Evolutionary conservation across 1,140 invertebrate genomes (phyloP).

Genomic region (Pseudachorutes palmiensis): DNA sequence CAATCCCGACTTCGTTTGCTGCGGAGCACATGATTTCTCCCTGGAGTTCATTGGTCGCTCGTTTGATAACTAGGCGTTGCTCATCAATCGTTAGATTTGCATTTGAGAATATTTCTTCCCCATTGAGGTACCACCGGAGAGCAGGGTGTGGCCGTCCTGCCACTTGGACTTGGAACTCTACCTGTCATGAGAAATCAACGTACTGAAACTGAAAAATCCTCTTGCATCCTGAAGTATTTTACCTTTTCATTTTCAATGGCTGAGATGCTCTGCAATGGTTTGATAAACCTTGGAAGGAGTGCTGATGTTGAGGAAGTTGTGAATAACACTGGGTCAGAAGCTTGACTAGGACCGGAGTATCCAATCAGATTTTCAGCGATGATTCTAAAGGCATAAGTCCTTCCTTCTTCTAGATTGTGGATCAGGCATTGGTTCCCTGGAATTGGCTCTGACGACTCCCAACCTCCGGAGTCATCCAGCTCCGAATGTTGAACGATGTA

Average conservation of each 20-base stretch:
- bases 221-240: neutral
- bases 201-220: neutral
- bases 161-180: slow-evolving; percentile 53
- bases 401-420: slow-evolving; percentile 61
- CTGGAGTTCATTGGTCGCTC: slow-evolving; percentile 65
- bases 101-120: neutral
- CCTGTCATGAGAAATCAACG: slow-evolving; percentile 35
- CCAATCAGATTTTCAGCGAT: slow-evolving; percentile 70
- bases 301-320: slow-evolving; percentile 14
- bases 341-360: slow-evolving; percentile 26
- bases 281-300: neutral
- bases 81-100: slow-evolving; percentile 36
- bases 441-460: neutral
- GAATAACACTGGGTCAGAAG: slow-evolving; percentile 23
- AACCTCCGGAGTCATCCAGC: neutral
- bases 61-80: slow-evolving; percentile 64
- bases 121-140: slow-evolving; percentile 77
- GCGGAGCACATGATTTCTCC: slow-evolving; percentile 82
- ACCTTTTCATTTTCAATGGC: slow-evolving; percentile 63
- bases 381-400: slow-evolving; percentile 80
- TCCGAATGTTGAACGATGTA: neutral
- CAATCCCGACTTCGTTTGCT: slow-evolving; percentile 70
- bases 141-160: slow-evolving; percentile 72
- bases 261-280: slow-evolving; percentile 38
- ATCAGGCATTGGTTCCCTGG: neutral